Conservation (phyloP, 2,888 invertebrate species). For the Athetis lepigone region DNA sequence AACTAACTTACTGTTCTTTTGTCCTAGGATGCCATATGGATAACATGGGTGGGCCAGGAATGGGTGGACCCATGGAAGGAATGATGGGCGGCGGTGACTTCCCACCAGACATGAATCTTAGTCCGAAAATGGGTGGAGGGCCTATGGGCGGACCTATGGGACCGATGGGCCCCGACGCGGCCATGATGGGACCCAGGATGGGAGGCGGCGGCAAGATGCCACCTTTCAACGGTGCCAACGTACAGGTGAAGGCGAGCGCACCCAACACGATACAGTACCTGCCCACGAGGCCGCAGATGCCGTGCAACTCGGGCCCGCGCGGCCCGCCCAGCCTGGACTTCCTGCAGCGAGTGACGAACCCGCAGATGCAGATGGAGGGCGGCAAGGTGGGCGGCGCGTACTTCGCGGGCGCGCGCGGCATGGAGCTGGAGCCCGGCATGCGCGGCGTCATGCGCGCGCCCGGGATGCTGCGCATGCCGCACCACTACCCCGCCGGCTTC, state of each 20-base stretch:
- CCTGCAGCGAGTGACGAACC: slow-evolving; percentile 96
- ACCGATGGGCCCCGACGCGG: slow-evolving; percentile 88
- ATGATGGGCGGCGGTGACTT: slow-evolving; percentile 90
- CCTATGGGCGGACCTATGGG: slow-evolving; percentile 89
- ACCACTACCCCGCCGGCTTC: slow-evolving; percentile 87
- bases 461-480: slow-evolving; percentile 86
- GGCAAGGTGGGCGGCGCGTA: slow-evolving; percentile 91
- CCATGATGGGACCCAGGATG: slow-evolving; percentile 93
- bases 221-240: slow-evolving; percentile 93
- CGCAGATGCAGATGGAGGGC: slow-evolving; percentile 93
- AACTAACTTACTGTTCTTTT: slow-evolving; percentile 5
- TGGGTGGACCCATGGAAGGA: slow-evolving; percentile 88
- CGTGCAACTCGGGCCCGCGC: slow-evolving; percentile 92
- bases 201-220: slow-evolving; percentile 90
- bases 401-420: slow-evolving; percentile 92
- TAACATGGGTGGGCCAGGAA: slow-evolving; percentile 87
- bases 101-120: slow-evolving; percentile 90
- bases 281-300: slow-evolving; percentile 97
- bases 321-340: slow-evolving; percentile 97
- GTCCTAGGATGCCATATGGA: slow-evolving; percentile 88
- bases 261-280: slow-evolving; percentile 99
- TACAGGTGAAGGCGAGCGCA: slow-evolving; percentile 98
- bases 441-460: slow-evolving; percentile 86
- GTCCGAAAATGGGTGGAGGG: slow-evolving; percentile 92
- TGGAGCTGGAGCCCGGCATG: slow-evolving; percentile 88